A percentile compares a stretch with the other conserved stretches of the same genome.
These are phyloP conservation scores for Nothoprocta perdicaria DNA, from an alignment of 2,113 vertebrate genomes.

Conservation along the genomic window DNA sequence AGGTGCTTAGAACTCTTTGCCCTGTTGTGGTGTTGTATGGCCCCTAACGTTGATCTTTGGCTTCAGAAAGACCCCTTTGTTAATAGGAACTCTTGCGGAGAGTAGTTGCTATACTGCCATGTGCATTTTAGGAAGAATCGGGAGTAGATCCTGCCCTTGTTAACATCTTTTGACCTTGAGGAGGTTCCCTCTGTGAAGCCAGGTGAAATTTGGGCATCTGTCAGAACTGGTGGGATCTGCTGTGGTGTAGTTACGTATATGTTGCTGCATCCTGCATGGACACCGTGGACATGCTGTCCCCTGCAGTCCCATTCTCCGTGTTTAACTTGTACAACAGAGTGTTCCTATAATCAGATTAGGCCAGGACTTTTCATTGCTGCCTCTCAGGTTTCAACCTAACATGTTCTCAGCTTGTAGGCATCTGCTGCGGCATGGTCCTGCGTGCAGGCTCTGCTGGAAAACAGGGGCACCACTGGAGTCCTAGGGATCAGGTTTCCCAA, in stretches of 20 bases:
- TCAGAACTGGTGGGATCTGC: fast-evolving
- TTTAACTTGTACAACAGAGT: not conserved
- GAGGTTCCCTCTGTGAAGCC: not conserved
- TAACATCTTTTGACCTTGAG: not conserved
- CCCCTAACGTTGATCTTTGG: not conserved
- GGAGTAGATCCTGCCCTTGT: fast-evolving
- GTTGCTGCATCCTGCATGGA: no score
- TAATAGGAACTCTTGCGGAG: not conserved
- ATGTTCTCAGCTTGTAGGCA: constrained; percentile 20
- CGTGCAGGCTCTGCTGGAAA: not conserved
- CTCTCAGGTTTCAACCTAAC: constrained; percentile 51
- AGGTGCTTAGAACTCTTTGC: not conserved
- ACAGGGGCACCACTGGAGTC: fast-evolving
- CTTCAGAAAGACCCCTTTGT: not conserved
- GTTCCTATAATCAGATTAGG: constrained; percentile 49
- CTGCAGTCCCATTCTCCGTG: no score
- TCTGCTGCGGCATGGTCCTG: not conserved
- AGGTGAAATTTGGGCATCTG: not conserved
- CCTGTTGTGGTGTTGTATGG: not conserved
- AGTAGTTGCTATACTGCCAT: not conserved
- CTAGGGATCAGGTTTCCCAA: not conserved
- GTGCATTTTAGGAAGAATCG: not conserved
- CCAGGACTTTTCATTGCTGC: constrained; percentile 48
- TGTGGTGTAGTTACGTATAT: not conserved
- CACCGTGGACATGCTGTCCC: no score